Evolutionary conservation across 2,888 invertebrate species (phyloP), one percentile per base, ranked within the genome.

Genomic region (Agriotes lineatus): DNA sequence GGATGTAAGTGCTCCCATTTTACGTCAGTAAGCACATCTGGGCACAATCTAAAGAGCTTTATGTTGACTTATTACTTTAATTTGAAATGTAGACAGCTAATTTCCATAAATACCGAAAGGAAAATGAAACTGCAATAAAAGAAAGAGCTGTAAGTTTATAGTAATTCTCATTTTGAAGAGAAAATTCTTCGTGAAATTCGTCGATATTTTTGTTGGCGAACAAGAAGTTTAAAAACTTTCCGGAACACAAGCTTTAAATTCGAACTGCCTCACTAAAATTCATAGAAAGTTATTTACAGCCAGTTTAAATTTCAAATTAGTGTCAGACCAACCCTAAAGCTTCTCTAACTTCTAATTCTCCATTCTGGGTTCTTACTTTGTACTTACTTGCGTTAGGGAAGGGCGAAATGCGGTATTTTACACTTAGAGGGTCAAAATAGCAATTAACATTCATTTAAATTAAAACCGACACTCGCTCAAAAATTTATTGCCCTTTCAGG

Each of bases 291-390:
- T 78, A 82, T 81, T 82, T 82, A 82, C 76, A 75, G 72, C 79
- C 74, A 79, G 81, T 82, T 81, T 82, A 81, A 82, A 82, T 82
- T 82, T 82, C 80, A 80, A 82, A 82, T 82, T 82, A 82, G 80
- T 80, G 82, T 82, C 82, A 81, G 78, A 71, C 66, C 69, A 72
- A 61, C 71, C 68, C 69, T 69, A 69, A 69, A 72, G 69, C 72
- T 69, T 69, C 62, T 72, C 67, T 67, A 67, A 67, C 64, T 72
- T 72, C 63, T 70, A 70, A 70, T 70, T 70, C 70, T 63, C 70
- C 67, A 70, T 67, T 70, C 63, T 66, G 62, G 70, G 67, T 70
- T 67, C 70, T 70, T 70, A 70, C 70, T 70, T 67, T 67, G 70
- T 70, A 70, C 70, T 70, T 70, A 67, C 66, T 67, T 60, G 58